Conservation (phyloP, 2,888 invertebrate species). For the Palloptera scutellata region DNA sequence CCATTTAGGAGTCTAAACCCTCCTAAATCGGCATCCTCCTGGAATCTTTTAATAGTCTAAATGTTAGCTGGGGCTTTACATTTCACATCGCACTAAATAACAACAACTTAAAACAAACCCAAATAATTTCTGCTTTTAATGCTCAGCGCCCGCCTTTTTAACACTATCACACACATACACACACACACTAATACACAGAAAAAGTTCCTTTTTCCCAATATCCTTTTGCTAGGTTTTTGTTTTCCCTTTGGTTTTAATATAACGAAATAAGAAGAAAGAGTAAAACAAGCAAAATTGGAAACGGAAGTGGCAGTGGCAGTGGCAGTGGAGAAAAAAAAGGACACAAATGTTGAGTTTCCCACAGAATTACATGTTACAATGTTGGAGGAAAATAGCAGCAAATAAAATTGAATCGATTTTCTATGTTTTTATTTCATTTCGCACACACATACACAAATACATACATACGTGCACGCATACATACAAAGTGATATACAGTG, state of each 20-base stretch:
- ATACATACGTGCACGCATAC: no score
- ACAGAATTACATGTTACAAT: constrained; percentile 3
- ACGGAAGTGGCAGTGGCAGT: no score
- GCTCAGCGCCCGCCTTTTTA: constrained; percentile 26
- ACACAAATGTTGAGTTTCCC: constrained; percentile 28
- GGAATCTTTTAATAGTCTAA: no score
- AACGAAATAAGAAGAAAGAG: no score
- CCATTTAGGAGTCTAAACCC: no score
- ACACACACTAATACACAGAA: background rate
- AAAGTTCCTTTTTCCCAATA: background rate
- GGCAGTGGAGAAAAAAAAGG: no score
- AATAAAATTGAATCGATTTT: constrained; percentile 29
- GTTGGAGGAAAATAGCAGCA: background rate
- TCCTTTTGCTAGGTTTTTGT: background rate
- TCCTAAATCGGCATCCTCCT: no score
- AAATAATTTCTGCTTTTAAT: constrained; percentile 28
- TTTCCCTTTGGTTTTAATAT: background rate
- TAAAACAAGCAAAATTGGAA: no score
- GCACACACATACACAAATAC: background rate
- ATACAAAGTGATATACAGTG: background rate
- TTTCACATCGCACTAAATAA: no score
- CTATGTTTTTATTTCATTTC: constrained; percentile 25
- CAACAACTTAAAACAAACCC: constrained; percentile 21
- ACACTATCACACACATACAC: constrained; percentile 18
- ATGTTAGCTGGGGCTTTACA: no score